Percentiles rank a stretch among this genome's conserved stretches.
Conservation (phyloP, 1,140 invertebrate genomes). For the Brachionus koreanus region DNA sequence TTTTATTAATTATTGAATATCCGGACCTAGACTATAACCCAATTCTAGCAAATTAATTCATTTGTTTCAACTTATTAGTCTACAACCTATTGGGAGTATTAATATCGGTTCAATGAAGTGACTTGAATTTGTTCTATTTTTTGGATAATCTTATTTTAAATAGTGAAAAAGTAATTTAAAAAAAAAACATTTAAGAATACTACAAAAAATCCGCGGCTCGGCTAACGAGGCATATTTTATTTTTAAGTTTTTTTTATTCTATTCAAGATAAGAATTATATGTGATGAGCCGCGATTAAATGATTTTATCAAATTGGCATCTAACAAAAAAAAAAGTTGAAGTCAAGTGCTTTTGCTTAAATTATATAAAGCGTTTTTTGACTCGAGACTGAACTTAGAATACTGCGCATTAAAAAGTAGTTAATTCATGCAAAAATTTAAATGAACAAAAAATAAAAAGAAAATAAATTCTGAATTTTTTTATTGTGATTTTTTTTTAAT, state of each 20-base stretch:
- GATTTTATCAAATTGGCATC: not conserved
- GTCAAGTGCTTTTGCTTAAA: not conserved
- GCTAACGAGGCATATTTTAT: not conserved
- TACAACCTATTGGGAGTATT: not conserved
- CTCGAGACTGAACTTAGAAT: conserved; percentile 5
- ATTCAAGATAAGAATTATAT: not conserved
- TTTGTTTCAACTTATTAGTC: not conserved
- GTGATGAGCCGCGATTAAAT: not conserved
- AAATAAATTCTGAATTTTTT: not conserved
- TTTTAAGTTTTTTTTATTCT: not conserved
- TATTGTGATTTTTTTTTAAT: not conserved
- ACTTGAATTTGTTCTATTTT: not conserved
- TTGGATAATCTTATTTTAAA: not conserved
- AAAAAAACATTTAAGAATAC: no score
- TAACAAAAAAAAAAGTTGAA: no score
- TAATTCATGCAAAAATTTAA: not conserved
- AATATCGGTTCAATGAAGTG: conserved; percentile 1
- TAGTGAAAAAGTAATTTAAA: not conserved
- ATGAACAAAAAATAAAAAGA: not conserved
- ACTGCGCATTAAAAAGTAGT: not conserved
- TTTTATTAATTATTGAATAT: not conserved
- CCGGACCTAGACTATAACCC: not conserved
- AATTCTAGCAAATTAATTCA: not conserved
- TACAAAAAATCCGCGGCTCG: not conserved
- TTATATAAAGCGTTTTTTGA: conserved; percentile 2